Conservation (phyloP, 2,113 vertebrate species). For the Pterocles orientalis region DNA sequence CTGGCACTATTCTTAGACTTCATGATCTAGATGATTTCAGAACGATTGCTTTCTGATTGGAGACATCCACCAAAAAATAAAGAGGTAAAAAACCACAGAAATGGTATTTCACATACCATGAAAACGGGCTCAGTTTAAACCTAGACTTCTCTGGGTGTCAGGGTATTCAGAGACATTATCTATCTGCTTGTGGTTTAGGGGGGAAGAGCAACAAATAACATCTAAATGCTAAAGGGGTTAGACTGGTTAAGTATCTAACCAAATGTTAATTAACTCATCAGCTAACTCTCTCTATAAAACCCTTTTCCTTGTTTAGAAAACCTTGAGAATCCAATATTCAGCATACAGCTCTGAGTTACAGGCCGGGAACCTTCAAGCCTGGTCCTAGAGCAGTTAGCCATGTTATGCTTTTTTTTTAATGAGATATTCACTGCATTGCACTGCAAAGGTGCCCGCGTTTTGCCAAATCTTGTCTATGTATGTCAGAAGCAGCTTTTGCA, state of each 20-base stretch:
- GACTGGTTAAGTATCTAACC: neutral
- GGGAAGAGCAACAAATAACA: neutral
- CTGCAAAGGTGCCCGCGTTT: neutral
- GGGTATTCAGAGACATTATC: neutral
- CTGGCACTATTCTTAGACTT: neutral
- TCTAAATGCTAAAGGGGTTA: neutral
- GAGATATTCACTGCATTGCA: neutral
- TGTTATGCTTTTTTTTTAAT: neutral
- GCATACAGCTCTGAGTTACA: neutral
- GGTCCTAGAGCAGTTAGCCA: neutral
- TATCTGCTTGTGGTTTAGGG: neutral
- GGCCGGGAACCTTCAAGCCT: neutral
- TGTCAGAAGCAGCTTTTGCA: constrained; percentile 38
- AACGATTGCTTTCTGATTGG: neutral
- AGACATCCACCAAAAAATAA: neutral
- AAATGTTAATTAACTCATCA: neutral
- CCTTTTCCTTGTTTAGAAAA: constrained; percentile 3
- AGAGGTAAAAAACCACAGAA: neutral
- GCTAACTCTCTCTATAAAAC: neutral
- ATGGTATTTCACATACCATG: neutral
- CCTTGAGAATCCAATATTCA: neutral
- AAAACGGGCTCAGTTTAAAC: neutral
- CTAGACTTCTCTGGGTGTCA: neutral
- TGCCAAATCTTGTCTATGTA: neutral
- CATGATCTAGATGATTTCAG: neutral